phyloP scores from a whole-genome alignment of 2,797 vertebrate species.

The Brotula barbata region DNA sequence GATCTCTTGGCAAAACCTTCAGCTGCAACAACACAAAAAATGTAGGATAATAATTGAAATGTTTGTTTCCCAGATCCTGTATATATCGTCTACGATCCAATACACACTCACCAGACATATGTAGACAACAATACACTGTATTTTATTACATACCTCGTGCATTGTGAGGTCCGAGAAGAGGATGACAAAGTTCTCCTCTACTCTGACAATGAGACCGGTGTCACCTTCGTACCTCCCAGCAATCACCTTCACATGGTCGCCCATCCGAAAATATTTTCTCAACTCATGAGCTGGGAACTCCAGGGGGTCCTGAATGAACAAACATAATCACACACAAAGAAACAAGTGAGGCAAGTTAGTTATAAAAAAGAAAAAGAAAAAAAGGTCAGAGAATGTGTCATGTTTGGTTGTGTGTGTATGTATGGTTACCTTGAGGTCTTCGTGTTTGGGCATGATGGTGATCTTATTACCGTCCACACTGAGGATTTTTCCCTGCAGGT shows the following conservation, averaged over 20 bases:
- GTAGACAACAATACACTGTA: neutral
- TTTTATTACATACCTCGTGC: constrained; percentile 84
- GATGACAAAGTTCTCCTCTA: constrained; percentile 97
- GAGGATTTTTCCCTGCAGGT: constrained; percentile 94
- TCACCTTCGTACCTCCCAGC: constrained; percentile 93
- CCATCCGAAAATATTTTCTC: constrained; percentile 94
- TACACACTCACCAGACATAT: constrained; percentile 7
- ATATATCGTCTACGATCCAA: too few species aligned
- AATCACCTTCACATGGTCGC: constrained; percentile 96
- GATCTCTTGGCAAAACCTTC: constrained; percentile 92
- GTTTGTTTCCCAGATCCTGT: too few species aligned
- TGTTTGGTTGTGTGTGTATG: constrained; percentile 11
- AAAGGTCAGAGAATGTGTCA: too few species aligned
- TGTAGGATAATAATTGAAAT: too few species aligned
- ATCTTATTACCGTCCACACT: constrained; percentile 97
- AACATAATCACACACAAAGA: neutral
- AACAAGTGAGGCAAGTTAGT: neutral
- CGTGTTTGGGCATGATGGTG: constrained; percentile 96
- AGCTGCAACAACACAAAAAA: constrained; percentile 78
- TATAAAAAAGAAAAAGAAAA: too few species aligned
- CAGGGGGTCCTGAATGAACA: constrained; percentile 84
- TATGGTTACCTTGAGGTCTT: constrained; percentile 90
- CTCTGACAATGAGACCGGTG: constrained; percentile 92
- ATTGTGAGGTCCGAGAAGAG: constrained; percentile 97
- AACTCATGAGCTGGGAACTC: constrained; percentile 95